Evolutionary conservation across 2,888 invertebrate genomes (phyloP), one percentile per base, ranked within the genome.

Genomic region (Colletes collaris): DNA sequence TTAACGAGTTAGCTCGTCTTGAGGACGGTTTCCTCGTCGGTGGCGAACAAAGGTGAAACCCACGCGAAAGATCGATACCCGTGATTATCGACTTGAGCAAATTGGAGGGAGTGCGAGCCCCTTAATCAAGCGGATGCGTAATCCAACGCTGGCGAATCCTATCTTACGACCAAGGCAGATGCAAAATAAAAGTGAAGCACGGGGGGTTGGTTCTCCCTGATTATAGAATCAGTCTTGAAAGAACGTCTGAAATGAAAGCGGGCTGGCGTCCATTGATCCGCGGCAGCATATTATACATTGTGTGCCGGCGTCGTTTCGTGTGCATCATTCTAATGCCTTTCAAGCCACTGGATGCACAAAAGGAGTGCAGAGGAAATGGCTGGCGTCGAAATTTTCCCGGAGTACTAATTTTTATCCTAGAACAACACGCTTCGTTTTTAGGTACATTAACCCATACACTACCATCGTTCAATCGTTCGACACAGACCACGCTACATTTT

Each of bases 31-130:
- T 16, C 19, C 46, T 37, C 44, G 16, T 11, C 73, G 16, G 6
- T 16, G 50, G 16, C 16, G 79, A 73, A 79, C 64, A 78, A 79
- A 73, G 79, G 60, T 69, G 79, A 40, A 70, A 66, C 58, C 63
- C 67, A 27, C 55, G 60, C 70, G 66, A 77, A 50, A 82, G 74
- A 82, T 82, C 82, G 71, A 82, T 81, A 82, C 58, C 58, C 63
- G 60, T 68, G 70, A 75, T 82, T 82, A 82, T 79, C 82, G 82
- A 72, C 79, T 79, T 46, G 74, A 68, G 69, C 60, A 79, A 82
- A 82, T 82, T 75, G 69, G 53, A 78, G 71, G 75, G 75, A 63
- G 63, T 46, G 53, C 52, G 52, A 75, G 63, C 58, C 71, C 71
- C 68, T 82, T 79, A 73, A 82, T 82, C 75, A 79, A 82, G 69